Evolutionary conservation across 1,140 invertebrate genomes (phyloP).

Genomic region (Lordiphosa collinella): DNA sequence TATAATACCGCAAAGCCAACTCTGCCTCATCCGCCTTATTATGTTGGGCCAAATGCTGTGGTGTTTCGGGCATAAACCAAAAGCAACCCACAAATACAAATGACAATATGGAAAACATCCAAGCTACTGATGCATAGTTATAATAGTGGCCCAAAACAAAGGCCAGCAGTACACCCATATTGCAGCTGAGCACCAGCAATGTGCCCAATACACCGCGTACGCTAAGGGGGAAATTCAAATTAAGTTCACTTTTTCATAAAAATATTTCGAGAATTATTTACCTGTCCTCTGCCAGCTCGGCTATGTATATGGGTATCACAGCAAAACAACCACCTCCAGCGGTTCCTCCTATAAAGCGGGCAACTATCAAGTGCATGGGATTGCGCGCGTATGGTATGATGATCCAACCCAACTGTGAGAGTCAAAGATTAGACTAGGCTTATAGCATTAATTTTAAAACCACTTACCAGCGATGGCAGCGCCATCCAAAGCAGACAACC

Average conservation of each 20-base stretch:
- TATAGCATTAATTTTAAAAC: not conserved
- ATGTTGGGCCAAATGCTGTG: conserved; percentile 80
- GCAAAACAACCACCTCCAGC: conserved; percentile 79
- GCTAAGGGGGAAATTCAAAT: conserved; percentile 12
- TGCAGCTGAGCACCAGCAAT: conserved; percentile 80
- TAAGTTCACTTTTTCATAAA: too few species aligned
- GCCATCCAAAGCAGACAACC: conserved; percentile 50
- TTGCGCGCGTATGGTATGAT: conserved; percentile 77
- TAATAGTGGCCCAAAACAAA: conserved; percentile 81
- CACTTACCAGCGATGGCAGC: conserved; percentile 57
- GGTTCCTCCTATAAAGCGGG: conserved; percentile 79
- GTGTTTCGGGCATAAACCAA: conserved; percentile 81
- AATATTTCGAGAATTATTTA: conserved; percentile 7
- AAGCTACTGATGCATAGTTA: conserved; percentile 79
- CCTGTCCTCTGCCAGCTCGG: conserved; percentile 80
- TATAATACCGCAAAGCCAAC: conserved; percentile 59
- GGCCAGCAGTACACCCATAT: conserved; percentile 80
- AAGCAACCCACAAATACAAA: conserved; percentile 80
- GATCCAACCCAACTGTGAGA: conserved; percentile 63
- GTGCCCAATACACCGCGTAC: conserved; percentile 81
- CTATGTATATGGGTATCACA: conserved; percentile 80
- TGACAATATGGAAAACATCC: conserved; percentile 80
- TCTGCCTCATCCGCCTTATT: conserved; percentile 79
- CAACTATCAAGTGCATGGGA: conserved; percentile 68
- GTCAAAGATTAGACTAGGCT: not conserved